A percentile compares a stretch with the other conserved stretches of the same genome.
phyloP scores from a whole-genome alignment of 2,113 vertebrate species.

The Dissostichus mawsoni region DNA sequence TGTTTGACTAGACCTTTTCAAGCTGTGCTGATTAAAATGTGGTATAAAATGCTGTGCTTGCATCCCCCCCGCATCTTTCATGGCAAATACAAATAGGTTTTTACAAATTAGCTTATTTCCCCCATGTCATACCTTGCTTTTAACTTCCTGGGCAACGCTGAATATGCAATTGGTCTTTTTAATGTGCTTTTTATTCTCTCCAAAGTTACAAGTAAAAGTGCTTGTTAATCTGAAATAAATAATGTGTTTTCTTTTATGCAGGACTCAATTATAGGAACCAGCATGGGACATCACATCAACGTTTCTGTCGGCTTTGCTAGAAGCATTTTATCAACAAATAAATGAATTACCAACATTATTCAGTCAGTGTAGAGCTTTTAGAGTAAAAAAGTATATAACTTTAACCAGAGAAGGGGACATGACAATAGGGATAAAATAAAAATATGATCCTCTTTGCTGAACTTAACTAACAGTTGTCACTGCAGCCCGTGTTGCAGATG shows the following conservation, averaged over 20 bases:
- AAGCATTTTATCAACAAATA: conserved; percentile 5
- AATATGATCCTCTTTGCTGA: too few relatives aligned
- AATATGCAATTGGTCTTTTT: conserved; percentile 41
- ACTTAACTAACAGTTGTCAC: too few relatives aligned
- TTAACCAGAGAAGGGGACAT: background rate
- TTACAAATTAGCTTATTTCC: conserved; percentile 41
- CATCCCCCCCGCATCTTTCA: conserved; percentile 47
- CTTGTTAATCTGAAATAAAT: conserved; percentile 52
- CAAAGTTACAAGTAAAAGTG: conserved; percentile 46
- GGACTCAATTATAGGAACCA: conserved; percentile 51
- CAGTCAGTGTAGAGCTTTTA: background rate
- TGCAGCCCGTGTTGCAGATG: background rate
- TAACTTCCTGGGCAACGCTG: conserved; percentile 24
- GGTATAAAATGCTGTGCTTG: conserved; percentile 48
- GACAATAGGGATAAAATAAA: background rate
- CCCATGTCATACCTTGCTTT: conserved; percentile 39
- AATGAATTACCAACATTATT: conserved; percentile 7
- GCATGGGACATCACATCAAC: conserved; percentile 9
- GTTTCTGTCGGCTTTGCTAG: background rate
- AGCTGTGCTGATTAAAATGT: conserved; percentile 60
- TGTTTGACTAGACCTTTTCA: conserved; percentile 52
- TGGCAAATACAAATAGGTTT: conserved; percentile 37
- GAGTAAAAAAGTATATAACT: background rate
- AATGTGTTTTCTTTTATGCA: conserved; percentile 48
- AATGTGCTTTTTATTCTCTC: conserved; percentile 65